Base-by-base conservation (phyloP, 1,140 invertebrate genomes). In the Drosophila hydei region DNA sequence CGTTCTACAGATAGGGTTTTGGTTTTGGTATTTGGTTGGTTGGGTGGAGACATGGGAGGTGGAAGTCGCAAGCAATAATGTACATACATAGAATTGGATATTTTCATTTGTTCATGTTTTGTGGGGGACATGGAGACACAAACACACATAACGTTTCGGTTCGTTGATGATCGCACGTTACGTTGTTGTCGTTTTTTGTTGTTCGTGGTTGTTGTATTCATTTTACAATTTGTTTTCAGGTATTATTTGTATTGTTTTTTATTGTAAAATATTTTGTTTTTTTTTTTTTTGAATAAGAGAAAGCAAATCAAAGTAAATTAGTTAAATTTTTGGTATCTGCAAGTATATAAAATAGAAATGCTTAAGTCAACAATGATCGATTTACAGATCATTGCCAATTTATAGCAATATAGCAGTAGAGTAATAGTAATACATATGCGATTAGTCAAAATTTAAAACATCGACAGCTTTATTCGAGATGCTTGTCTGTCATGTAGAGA, bases 301-400 rank as follows among this genome's bases (percentile, higher is more conserved):
- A 90, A 90, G 87, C 88, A 90, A 90, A 90, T 90, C 79, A 90
- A 90, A 89, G 85, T 89, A 83, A 90, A 90, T 90, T 90, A 90
- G 88, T 90, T 90, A 88, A 88, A 89, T 88, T 88, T 64, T 85
- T 88, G 84, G 84, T 72, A 89, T 89, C 84, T 89, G 84, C 76
- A 89, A 89, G 84, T 89, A 89, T 75, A 89, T 87, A 89, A 89
- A 89, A 83, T 89, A 89, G 85, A 88, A 88, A 88, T 88, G 83
- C 83, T 88, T 88, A 88, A 88, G 78, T 88, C 83, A 88, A 88
- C 83, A 88, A 88, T 88, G 83, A 88, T 77, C 83, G 60, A 59
- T 21, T 71, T 50, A 56, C 56, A 60, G 84, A 88, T 88, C 83
- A 88, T 83, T 88, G 83, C 75, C 75, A 83, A 88, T 68, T 83